A percentile compares a stretch with the other conserved stretches of the same genome.
Conservation (phyloP, 2,113 vertebrate genomes). For the Hippocampus abdominalis region DNA sequence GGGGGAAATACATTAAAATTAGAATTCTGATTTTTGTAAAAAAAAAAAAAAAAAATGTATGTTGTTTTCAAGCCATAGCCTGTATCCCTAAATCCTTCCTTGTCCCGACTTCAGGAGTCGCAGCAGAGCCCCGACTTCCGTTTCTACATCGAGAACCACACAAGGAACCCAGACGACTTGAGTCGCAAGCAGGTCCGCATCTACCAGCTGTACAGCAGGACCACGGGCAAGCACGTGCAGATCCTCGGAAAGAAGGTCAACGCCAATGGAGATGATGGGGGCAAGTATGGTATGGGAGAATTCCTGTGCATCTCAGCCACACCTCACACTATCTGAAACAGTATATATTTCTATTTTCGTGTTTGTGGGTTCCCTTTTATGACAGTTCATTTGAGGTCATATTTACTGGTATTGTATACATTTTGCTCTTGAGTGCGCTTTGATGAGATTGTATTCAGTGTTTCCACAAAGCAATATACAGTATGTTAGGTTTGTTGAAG, state of each 20-base stretch:
- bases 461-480: no score
- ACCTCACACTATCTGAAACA: neutral
- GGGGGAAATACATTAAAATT: no score
- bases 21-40: no score
- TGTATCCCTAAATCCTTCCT: constrained; percentile 1
- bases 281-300: constrained; percentile 79
- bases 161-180: constrained; percentile 73
- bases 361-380: no score
- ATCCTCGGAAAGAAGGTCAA: constrained; percentile 77
- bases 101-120: constrained; percentile 62
- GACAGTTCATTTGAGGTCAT: no score
- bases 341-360: no score
- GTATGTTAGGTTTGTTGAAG: no score
- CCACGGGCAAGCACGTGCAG: constrained; percentile 78
- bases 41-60: no score
- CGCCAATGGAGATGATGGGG: constrained; percentile 81
- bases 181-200: constrained; percentile 78
- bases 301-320: constrained; percentile 63
- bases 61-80: no score
- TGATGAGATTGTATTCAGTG: no score
- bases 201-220: constrained; percentile 79
- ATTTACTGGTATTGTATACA: no score
- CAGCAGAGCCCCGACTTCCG: constrained; percentile 77
- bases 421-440: no score
- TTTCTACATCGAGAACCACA: constrained; percentile 79